phyloP scores from a whole-genome alignment of 2,113 vertebrate genomes.

The Boulengeromyrus knoepffleri region DNA sequence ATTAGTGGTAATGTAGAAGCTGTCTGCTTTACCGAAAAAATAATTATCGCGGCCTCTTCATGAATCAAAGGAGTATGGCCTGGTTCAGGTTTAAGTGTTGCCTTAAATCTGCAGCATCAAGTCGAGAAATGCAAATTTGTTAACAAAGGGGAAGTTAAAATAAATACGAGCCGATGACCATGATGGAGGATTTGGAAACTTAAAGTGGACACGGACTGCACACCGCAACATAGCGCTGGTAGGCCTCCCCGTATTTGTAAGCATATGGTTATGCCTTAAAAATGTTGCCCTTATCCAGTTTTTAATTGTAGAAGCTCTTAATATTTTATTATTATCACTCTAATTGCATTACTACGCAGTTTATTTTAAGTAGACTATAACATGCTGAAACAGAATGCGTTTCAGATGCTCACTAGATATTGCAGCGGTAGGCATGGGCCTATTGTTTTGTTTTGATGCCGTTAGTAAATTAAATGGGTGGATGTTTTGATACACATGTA shows the following conservation, averaged over 20 bases:
- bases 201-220: neutral
- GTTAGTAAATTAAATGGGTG: neutral
- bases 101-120: neutral
- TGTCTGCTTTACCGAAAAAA: neutral
- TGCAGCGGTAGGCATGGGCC: neutral
- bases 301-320: neutral
- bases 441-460: neutral
- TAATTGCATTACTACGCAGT: too few species aligned
- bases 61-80: neutral
- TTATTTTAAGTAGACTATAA: neutral
- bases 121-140: neutral
- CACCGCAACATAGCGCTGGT: neutral
- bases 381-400: neutral
- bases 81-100: neutral
- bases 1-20: neutral
- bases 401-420: too few species aligned
- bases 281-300: neutral
- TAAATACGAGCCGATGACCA: neutral
- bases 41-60: neutral
- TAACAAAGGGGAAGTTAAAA: neutral
- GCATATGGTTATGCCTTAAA: neutral
- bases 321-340: neutral
- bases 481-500: neutral
- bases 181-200: neutral
- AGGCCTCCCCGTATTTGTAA: neutral